Evolutionary conservation across 2,888 invertebrate species (phyloP), one percentile per base, ranked within the genome.

Genomic region (Plagodis pulveraria): DNA sequence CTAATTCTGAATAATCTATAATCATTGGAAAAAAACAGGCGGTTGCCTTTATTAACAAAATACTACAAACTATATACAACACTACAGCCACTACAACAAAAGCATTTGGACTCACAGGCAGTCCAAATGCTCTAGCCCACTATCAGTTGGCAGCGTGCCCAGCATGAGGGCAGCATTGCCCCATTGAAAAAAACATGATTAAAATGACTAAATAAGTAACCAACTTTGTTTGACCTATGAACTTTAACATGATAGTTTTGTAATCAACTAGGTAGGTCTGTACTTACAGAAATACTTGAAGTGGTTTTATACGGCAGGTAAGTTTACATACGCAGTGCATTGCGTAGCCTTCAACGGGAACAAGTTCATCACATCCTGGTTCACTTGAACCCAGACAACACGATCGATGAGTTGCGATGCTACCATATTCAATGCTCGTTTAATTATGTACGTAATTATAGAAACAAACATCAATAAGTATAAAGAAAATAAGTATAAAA

Each of bases 341-440:
- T 11, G 8, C 50, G 34, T 46, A 74, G 58, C 71, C 74, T 74
- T 75, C 67, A 40, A 10, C 50, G 48, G 51, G 52, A 68, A 67
- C 71, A 71, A 71, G 63, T 65, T 68, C 66, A 68, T 35, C 54
- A 73, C 62, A 69, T 74, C 67, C 63, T 71, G 66, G 62, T 72
- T 72, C 60, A 67, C 54, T 56, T 56, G 55, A 56, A 60, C 48
- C 49, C 58, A 49, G 45, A 10, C 47, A 34, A 55, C 50, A 50
- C 36, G 49, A 38, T 33, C 57, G 51, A 38, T 38, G 38, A 45
- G 12, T 50, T 34, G 34, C 40, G 47, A 50, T 50, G 50, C 32
- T 52, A 34, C 53, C 22, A 46, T 43, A 42, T 46, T 22, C 22
- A 22, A 1, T 4, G 4, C 22, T 22, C 22, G 22, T 22, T 22